Conservation (phyloP, 1,140 invertebrate species). For the Polyergus mexicanus region DNA sequence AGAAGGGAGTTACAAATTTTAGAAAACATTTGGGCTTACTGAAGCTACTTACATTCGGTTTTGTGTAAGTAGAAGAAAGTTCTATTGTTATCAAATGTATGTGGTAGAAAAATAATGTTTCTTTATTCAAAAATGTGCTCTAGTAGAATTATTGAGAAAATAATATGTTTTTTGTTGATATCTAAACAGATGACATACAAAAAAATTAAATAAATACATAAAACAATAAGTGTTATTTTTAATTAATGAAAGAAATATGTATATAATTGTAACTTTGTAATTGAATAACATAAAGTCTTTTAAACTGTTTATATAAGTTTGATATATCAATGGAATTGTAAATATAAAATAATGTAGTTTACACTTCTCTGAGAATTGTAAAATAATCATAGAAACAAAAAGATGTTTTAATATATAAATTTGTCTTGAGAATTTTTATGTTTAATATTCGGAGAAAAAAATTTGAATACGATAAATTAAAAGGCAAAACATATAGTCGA, state of each 20-base stretch:
- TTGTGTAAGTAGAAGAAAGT: slow-evolving; percentile 57
- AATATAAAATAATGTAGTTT: not conserved
- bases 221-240: slow-evolving; percentile 16
- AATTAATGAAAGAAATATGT: not conserved
- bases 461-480: not conserved
- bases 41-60: slow-evolving; percentile 55
- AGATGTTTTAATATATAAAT: not conserved
- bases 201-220: not conserved
- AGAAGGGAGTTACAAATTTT: slow-evolving; percentile 47
- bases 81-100: slow-evolving; percentile 33
- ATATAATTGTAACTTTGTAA: not conserved
- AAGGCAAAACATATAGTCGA: not conserved
- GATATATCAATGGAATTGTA: not conserved
- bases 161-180: slow-evolving; percentile 11
- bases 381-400: slow-evolving; percentile 1
- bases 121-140: slow-evolving; percentile 30
- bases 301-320: not conserved
- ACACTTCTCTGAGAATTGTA: not conserved
- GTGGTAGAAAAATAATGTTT: slow-evolving; percentile 69
- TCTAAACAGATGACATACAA: not conserved
- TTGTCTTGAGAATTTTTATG: not conserved
- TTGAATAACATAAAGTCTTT: not conserved
- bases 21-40: slow-evolving; percentile 62
- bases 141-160: slow-evolving; percentile 53
- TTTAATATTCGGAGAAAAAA: not conserved